Percentiles rank a stretch among this genome's conserved stretches.
Evolutionary conservation across 2,888 invertebrate genomes (phyloP).

Genomic region (Eurois occulta): DNA sequence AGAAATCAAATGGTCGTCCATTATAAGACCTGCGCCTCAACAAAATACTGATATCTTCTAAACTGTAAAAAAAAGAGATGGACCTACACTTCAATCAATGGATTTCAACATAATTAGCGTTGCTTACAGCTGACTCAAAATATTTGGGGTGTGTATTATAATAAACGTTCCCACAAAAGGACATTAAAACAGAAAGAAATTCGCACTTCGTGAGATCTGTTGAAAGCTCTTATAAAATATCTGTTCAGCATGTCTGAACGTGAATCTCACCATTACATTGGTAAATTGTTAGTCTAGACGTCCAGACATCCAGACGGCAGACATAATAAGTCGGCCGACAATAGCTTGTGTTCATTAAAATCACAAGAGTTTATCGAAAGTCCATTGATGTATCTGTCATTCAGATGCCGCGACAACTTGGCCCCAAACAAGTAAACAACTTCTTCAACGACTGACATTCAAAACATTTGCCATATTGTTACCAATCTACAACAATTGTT

Average conservation of each 20-base stretch:
- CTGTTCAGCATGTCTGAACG: slow-evolving; percentile 30
- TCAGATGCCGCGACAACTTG: slow-evolving; percentile 20
- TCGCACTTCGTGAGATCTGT: slow-evolving; percentile 37
- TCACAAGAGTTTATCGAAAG: slow-evolving; percentile 48
- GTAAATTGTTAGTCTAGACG: slow-evolving; percentile 63
- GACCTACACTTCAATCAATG: not conserved
- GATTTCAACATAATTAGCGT: not conserved
- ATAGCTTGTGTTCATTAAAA: slow-evolving; percentile 50
- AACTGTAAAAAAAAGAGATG: not conserved
- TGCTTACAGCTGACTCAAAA: slow-evolving; percentile 24
- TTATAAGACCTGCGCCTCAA: not conserved
- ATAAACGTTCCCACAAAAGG: slow-evolving; percentile 25
- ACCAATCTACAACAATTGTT: slow-evolving; percentile 31
- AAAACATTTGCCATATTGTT: slow-evolving; percentile 43
- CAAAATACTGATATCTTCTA: not conserved
- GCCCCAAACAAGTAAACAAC: slow-evolving; percentile 29
- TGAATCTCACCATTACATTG: slow-evolving; percentile 39
- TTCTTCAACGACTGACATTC: slow-evolving; percentile 10
- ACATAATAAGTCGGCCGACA: slow-evolving; percentile 52
- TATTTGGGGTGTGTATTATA: slow-evolving; percentile 14
- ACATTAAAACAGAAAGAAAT: slow-evolving; percentile 8
- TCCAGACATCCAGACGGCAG: slow-evolving; percentile 50
- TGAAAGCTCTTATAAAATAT: slow-evolving; percentile 37
- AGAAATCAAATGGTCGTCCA: not conserved
- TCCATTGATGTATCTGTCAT: slow-evolving; percentile 41